These are phyloP conservation scores for Pristionchus pacificus DNA, from an alignment of 1,140 invertebrate genomes.

Conservation along the genomic window DNA sequence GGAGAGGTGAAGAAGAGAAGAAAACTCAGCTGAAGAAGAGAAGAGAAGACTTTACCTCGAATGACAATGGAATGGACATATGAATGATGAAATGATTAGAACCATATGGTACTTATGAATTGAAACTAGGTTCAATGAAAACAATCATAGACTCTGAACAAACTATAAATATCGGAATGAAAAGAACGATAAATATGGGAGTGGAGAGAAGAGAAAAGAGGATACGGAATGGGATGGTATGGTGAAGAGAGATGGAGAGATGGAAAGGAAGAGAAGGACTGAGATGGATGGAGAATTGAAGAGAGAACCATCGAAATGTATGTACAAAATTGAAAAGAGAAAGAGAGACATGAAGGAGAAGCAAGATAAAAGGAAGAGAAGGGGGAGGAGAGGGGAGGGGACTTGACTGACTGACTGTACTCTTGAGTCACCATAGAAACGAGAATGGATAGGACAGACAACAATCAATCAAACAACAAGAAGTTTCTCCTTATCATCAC, in stretches of 20 bases:
- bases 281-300: not conserved
- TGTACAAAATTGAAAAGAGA: no score
- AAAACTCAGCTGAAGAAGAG: constrained; percentile 6
- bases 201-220: constrained; percentile 1
- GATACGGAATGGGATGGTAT: constrained; percentile 4
- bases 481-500: not conserved
- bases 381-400: not conserved
- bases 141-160: not conserved
- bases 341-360: no score
- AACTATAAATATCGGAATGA: not conserved
- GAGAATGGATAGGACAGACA: no score
- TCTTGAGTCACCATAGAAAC: no score
- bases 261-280: not conserved
- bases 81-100: no score
- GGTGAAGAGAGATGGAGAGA: not conserved
- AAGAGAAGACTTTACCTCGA: no score
- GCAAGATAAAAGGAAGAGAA: not conserved
- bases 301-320: not conserved
- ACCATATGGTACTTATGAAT: no score
- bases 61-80: no score
- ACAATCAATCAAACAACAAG: not conserved
- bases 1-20: not conserved
- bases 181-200: not conserved
- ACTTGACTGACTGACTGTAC: not conserved
- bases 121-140: no score